Base-by-base conservation (phyloP, 2,888 invertebrate species). In the Campoplex capitator region DNA sequence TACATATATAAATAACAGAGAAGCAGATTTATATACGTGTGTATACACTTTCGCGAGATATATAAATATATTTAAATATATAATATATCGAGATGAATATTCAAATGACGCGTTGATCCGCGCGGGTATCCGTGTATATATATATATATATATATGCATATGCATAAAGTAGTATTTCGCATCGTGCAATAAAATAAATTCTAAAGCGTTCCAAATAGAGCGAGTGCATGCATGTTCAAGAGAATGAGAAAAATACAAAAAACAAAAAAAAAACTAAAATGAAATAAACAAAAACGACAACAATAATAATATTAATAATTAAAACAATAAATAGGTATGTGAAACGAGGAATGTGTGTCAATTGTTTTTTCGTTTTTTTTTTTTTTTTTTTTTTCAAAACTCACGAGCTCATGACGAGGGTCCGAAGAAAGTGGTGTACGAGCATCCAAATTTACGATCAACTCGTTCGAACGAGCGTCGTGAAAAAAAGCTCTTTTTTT, bases 101-200 rank as follows among this genome's bases (percentile, higher is more conserved):
- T 76, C 11, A 35, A 76, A 77, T 65, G 35, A 23, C 67, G 75
- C 38, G 23, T 38, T 13, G 9, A 56, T 71, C 9, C 56, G 71
- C 48, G 71, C 65, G 23, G 28, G 68, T 68, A 51, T 51, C 35
- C 58, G 58, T 75, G 83, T 38, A 38, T 38, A 38, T 38, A 38
- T 38, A 38, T 38, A 38, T 48, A 86, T 84, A 85, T 65, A 84
- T 51, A 80, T 88, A 86, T 71, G 48, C 11, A 76, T 48, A 73
- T 56, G 54, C 8, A 54, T 35, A n/a, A 54, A 79, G 65, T 80
- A 87, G 81, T 68, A 86, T 74, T 88, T 71, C 70, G 84, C 82
- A 77, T 79, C 89, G 90, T 89, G 92, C 92, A 91, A 92, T 92
- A 91, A 92, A 91, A 89, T 89, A 90, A 91, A 92, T 92, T 92